Conservation (phyloP, 2,888 invertebrate genomes). For the Conus canariensis region DNA sequence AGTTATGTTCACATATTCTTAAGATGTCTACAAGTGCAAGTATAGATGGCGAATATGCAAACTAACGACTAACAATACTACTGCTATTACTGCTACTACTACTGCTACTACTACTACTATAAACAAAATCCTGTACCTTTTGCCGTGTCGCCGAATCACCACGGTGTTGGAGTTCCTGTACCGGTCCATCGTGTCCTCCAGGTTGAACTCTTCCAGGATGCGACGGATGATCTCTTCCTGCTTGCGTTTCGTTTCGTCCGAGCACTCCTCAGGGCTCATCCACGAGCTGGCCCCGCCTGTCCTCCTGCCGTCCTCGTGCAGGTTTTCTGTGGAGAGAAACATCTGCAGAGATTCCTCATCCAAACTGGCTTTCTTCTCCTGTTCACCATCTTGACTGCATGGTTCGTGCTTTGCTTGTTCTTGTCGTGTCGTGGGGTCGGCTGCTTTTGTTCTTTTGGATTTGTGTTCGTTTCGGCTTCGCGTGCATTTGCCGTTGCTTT, state of each 20-base stretch:
- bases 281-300: neutral
- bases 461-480: neutral
- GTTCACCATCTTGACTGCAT: neutral
- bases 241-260: constrained; percentile 20
- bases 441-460: neutral
- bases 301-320: neutral
- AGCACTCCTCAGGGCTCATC: neutral
- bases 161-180: neutral
- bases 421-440: neutral
- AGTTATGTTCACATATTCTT: no score
- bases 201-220: constrained; percentile 36
- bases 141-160: neutral
- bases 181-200: constrained; percentile 25
- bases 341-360: constrained; percentile 29
- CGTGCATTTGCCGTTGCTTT: neutral
- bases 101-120: neutral
- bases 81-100: no score
- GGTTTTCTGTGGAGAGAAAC: constrained; percentile 38
- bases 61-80: no score
- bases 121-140: constrained; percentile 8
- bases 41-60: neutral
- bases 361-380: neutral
- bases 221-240: constrained; percentile 30
- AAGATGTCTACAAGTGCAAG: no score
- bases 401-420: neutral